Base-by-base conservation (phyloP, 1,140 invertebrate genomes). In the Dolichoris vasculosae region DNA sequence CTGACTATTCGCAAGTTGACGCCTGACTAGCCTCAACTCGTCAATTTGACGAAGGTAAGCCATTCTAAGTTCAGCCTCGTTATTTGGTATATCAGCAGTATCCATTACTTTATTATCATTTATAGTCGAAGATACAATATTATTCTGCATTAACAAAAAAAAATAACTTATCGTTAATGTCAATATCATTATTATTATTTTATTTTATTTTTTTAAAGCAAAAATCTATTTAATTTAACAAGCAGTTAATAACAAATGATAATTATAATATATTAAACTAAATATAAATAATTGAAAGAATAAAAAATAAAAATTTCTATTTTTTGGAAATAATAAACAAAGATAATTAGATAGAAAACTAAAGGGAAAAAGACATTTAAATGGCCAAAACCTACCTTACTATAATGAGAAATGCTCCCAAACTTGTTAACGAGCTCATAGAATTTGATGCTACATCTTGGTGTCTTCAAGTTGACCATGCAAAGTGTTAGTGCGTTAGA, bases 41-140 rank as follows among this genome's bases (percentile, higher is more conserved):
- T 97, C 97, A n/a, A 94, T 94, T 92, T 97, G 97, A 38, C 95
- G 94, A 87, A 95, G 94, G 89, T 96, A 97, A 1, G 96, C 96
- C 87, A 95, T 93, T 87, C 96, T 95, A 86, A 97, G 91, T 95
- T 97, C 92, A 17, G 91, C 89, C 64, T 93, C 92, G 79, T 93
- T 93, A 84, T 92, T 93, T 20, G 92, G 92, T 83, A 91, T 87
- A 71, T 93, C 91, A 20, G 90, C 88, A 26, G 88, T 90, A 71
- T 93, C 92, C 87, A 91, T 63, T 38, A 83, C 87, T 87, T 93
- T 93, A 86, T 93, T 93, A 85, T 93, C 92, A 79, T 92, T 91
- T 35, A 90, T 26, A 26, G 91, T 84, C 20, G 89, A 78, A 1
- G 87, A 77, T 32, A 91, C 89, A 32, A 91, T 93, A 87, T 92